Conservation (phyloP, 2,888 invertebrate genomes). For the Lissocephala sabroskyi region DNA sequence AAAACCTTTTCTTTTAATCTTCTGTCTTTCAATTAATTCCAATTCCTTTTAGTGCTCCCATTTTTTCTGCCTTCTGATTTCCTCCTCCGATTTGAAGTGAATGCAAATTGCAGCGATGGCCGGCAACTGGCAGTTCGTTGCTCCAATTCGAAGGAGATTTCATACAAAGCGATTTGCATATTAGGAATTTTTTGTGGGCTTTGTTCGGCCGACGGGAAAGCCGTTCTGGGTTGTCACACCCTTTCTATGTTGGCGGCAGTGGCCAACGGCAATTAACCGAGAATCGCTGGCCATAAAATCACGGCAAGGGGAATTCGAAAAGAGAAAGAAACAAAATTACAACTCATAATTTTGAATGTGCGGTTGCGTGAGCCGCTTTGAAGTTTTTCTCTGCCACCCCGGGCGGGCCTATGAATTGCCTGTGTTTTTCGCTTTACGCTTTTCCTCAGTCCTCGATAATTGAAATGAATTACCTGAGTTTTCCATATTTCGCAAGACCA, state of each 20-base stretch:
- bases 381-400: slow-evolving; percentile 24
- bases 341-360: slow-evolving; percentile 38
- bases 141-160: slow-evolving; percentile 36
- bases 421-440: neutral
- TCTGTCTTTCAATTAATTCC: no score
- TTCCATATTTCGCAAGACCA: slow-evolving; percentile 30
- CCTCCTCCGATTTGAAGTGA: no score
- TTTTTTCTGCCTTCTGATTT: no score
- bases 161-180: neutral
- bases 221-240: neutral
- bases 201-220: neutral
- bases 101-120: neutral
- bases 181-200: slow-evolving; percentile 14
- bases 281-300: slow-evolving; percentile 19
- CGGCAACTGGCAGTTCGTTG: slow-evolving; percentile 43
- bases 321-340: slow-evolving; percentile 47
- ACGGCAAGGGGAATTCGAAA: no score
- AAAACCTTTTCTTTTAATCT: no score
- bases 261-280: no score
- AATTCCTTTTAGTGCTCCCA: no score
- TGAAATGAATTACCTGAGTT: slow-evolving; percentile 26
- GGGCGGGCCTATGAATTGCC: no score
- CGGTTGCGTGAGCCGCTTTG: slow-evolving; percentile 12
- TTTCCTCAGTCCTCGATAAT: slow-evolving; percentile 20
- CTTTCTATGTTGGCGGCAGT: neutral